Percentiles rank a stretch among this genome's conserved stretches.
Conservation (phyloP, 2,888 invertebrate species). For the Morpho deidamia region DNA sequence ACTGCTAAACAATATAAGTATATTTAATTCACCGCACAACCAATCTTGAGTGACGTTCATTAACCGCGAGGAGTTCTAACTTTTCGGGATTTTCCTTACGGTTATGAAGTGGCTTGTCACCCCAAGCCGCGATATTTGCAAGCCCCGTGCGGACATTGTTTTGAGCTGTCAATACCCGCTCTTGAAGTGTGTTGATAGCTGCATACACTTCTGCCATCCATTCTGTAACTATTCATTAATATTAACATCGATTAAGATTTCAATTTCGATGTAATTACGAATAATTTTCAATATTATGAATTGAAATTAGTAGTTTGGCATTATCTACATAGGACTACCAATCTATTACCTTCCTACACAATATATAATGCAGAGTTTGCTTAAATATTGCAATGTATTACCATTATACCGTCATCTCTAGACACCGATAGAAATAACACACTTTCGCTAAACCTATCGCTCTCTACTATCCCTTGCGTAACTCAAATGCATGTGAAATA, state of each 20-base stretch:
- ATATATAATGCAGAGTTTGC: too few relatives aligned
- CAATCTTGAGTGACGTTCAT: slow-evolving; percentile 75
- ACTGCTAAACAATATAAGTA: not conserved
- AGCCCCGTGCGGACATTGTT: slow-evolving; percentile 80
- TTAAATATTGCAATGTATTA: too few relatives aligned
- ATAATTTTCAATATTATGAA: too few relatives aligned
- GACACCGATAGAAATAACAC: too few relatives aligned
- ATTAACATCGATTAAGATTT: not conserved
- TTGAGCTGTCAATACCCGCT: slow-evolving; percentile 82
- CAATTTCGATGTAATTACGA: too few relatives aligned
- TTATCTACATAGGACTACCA: too few relatives aligned
- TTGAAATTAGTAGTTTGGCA: too few relatives aligned
- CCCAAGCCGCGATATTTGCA: slow-evolving; percentile 83
- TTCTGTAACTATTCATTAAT: slow-evolving; percentile 72
- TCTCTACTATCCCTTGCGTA: too few relatives aligned
- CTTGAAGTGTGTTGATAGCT: slow-evolving; percentile 84
- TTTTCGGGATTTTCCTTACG: slow-evolving; percentile 76
- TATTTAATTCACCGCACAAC: slow-evolving; percentile 36
- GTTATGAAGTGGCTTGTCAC: slow-evolving; percentile 84
- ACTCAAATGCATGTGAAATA: too few relatives aligned
- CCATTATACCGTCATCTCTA: too few relatives aligned
- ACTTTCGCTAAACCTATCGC: too few relatives aligned
- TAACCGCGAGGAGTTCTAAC: slow-evolving; percentile 73
- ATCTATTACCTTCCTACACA: too few relatives aligned
- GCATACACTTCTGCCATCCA: slow-evolving; percentile 84